Evolutionary conservation across 2,888 invertebrate genomes (phyloP).

Genomic region (Capitulum mitella): DNA sequence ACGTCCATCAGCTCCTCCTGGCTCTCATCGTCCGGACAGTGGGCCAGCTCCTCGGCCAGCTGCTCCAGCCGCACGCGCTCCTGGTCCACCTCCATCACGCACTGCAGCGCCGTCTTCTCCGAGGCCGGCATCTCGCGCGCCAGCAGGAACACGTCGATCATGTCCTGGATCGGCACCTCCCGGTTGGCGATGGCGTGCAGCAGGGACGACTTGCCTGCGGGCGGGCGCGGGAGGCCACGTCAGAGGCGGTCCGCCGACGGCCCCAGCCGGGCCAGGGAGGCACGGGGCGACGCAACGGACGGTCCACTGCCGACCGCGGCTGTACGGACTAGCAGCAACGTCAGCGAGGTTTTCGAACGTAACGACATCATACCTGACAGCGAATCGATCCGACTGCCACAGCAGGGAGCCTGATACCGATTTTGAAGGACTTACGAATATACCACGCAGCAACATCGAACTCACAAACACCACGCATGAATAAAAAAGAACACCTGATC

Average conservation of each 20-base stretch:
- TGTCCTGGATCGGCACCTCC: constrained; percentile 89
- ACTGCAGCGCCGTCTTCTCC: constrained; percentile 87
- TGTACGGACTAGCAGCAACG: too few species aligned
- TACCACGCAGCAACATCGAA: too few species aligned
- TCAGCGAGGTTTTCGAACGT: too few species aligned
- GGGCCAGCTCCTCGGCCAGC: constrained; percentile 79
- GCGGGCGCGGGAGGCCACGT: background rate
- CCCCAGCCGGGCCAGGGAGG: background rate
- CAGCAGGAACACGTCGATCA: constrained; percentile 95
- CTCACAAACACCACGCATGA: too few species aligned
- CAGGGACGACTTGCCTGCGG: constrained; percentile 80
- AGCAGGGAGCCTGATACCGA: too few species aligned
- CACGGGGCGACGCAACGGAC: background rate
- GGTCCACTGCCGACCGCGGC: too few species aligned
- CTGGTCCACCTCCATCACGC: constrained; percentile 97
- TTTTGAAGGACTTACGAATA: too few species aligned
- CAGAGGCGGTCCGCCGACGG: background rate
- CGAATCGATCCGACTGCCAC: too few species aligned
- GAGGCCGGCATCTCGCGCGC: constrained; percentile 97
- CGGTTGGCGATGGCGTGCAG: constrained; percentile 84
- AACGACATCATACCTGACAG: too few species aligned
- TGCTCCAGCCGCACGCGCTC: constrained; percentile 84
- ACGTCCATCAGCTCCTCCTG: constrained; percentile 96
- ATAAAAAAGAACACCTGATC: too few species aligned
- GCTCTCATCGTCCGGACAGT: constrained; percentile 53